These are phyloP conservation scores for Pogoniulus pusillus DNA, from an alignment of 2,797 vertebrate species.

Conservation along the genomic window DNA sequence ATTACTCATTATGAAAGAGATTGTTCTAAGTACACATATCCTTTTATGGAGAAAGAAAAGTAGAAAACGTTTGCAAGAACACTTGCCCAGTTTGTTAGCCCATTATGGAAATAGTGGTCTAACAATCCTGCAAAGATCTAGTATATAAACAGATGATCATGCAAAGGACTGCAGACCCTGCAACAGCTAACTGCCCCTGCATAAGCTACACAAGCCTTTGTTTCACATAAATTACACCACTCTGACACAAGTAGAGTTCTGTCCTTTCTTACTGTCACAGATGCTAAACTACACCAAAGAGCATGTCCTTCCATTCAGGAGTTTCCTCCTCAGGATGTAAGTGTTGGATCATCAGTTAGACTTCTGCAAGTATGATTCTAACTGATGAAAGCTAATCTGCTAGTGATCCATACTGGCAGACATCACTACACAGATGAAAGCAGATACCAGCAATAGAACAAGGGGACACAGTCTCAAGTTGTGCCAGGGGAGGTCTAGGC, in stretches of 20 bases:
- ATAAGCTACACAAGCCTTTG: neutral
- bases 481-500: too few relatives aligned
- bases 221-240: slow-evolving; percentile 18
- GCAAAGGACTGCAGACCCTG: neutral
- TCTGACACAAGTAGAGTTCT: neutral
- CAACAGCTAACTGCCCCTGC: neutral
- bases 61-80: slow-evolving; percentile 7
- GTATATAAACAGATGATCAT: neutral
- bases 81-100: slow-evolving; percentile 30
- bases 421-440: neutral
- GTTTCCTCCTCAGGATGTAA: neutral
- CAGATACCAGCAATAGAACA: too few relatives aligned
- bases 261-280: neutral
- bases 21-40: neutral
- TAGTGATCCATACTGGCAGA: neutral
- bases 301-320: neutral
- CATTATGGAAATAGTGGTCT: slow-evolving; percentile 49
- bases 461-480: too few relatives aligned
- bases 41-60: slow-evolving; percentile 58
- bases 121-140: slow-evolving; percentile 19
- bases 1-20: neutral
- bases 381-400: neutral
- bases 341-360: neutral
- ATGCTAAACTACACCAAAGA: neutral
- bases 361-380: neutral